Conservation (phyloP, 2,888 invertebrate species). For the Stratiomys singularior region DNA sequence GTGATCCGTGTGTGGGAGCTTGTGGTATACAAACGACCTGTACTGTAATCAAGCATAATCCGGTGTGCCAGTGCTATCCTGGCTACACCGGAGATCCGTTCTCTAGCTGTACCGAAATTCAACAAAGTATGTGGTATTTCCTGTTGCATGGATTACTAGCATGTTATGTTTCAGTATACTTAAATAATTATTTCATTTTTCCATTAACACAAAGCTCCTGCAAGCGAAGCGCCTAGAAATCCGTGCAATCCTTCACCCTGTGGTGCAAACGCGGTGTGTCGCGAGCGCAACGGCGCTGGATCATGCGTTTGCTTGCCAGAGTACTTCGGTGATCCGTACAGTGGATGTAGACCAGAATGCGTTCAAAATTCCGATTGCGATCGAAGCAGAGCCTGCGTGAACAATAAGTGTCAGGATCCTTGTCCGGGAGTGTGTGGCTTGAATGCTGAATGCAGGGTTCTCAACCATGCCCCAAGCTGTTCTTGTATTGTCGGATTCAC, state of each 20-base stretch:
- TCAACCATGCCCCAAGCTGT: slow-evolving; percentile 82
- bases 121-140: slow-evolving; percentile 62
- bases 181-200: background rate
- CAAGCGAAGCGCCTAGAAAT: slow-evolving; percentile 71
- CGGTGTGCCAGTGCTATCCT: slow-evolving; percentile 78
- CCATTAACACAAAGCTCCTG: slow-evolving; percentile 56
- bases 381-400: slow-evolving; percentile 76
- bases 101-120: slow-evolving; percentile 72
- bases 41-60: slow-evolving; percentile 79
- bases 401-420: slow-evolving; percentile 82
- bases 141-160: background rate
- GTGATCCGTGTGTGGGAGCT: slow-evolving; percentile 81
- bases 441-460: slow-evolving; percentile 79
- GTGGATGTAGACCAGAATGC: slow-evolving; percentile 84
- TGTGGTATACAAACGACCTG: slow-evolving; percentile 82
- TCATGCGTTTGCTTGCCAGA: slow-evolving; percentile 80
- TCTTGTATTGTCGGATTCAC: slow-evolving; percentile 77
- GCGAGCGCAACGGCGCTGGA: slow-evolving; percentile 78
- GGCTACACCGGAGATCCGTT: slow-evolving; percentile 84
- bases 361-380: slow-evolving; percentile 81
- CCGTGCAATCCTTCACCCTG: slow-evolving; percentile 84
- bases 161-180: background rate
- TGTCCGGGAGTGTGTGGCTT: slow-evolving; percentile 82
- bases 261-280: slow-evolving; percentile 82
- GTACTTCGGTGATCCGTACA: slow-evolving; percentile 82